Evolutionary conservation across 2,888 invertebrate species (phyloP), one percentile per base, ranked within the genome.

Genomic region (Blera fallax): DNA sequence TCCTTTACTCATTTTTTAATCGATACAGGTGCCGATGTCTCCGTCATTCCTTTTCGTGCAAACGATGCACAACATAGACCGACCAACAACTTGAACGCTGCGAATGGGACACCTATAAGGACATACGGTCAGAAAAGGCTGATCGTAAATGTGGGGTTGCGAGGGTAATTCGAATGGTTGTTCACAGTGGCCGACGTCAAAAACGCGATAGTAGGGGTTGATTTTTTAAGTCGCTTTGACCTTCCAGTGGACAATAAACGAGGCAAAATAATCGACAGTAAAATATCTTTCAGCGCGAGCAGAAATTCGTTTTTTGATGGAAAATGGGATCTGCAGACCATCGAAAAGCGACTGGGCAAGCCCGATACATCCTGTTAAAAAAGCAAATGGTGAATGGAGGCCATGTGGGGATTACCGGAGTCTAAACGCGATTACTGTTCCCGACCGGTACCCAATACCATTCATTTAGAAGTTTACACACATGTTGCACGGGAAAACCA

Each of bases 291-390:
- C 56, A 7, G 87, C 73, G 1, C 43, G n/a, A 16, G 14, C 37
- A 0, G 70, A 87, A 16, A 45, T 87, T 32, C 16, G 72, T 10
- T 58, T 21, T 24, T 11, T 87, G 10, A n/a, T 74, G n/a, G 88
- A 91, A 29, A 78, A 88, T n/a, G 92, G 92, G 0, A 90, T 92
- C 4, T 90, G 91, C 48, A 87, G 91, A 5, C 92, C 91, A 0
- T 92, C 92, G 0, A 89, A 89, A 4, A 91, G 91, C 40, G 84
- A 88, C 0, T 92, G 91, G 92, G 88, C 91, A 0, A 90, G 89
- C 58, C 92, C 91, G 1, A 87, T 92, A 0, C 89, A 90, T 69
- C 29, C 90, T 70, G 88, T 88, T 2, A 84, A n/a, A 89, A 89
- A 72, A 8, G 7, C 21, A 5, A 58, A 37, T 21, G 24, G 24